Evolutionary conservation across 2,888 invertebrate species (phyloP).

Genomic region (Meiosimyza platycephala): DNA sequence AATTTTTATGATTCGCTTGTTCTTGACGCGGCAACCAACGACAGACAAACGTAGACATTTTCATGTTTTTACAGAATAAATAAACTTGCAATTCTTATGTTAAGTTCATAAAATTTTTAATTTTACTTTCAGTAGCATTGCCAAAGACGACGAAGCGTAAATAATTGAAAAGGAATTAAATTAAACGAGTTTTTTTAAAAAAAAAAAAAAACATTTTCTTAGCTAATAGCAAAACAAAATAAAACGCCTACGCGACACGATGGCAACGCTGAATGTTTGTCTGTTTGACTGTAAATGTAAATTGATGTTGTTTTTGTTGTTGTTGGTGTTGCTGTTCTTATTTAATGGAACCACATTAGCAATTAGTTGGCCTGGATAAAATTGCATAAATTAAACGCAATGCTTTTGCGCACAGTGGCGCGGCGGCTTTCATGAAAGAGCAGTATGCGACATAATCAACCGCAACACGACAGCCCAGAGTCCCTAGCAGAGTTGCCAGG

Average conservation of each 20-base stretch:
- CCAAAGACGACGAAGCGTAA: neutral
- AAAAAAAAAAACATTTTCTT: too few species aligned
- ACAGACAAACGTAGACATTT: neutral
- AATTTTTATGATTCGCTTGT: conserved; percentile 2
- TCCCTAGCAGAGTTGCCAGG: neutral
- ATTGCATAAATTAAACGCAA: neutral
- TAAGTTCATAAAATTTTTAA: neutral
- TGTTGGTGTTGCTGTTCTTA: neutral
- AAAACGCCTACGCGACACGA: conserved; percentile 11
- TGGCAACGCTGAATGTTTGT: conserved; percentile 1
- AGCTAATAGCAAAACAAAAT: neutral
- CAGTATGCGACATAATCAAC: neutral
- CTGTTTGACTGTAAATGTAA: neutral
- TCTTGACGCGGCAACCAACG: neutral
- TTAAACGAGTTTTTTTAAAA: neutral
- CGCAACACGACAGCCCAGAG: neutral
- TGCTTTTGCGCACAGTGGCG: too few species aligned
- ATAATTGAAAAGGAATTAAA: conserved; percentile 4
- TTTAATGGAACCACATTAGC: conserved; percentile 21
- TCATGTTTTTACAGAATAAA: neutral
- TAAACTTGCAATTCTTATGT: neutral
- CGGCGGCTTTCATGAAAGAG: conserved; percentile 7
- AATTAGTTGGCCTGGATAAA: neutral
- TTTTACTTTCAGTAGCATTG: conserved; percentile 8
- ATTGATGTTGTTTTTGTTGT: neutral